These are phyloP conservation scores for Prunella fulvescens DNA, from an alignment of 2,113 vertebrate species.

Conservation along the genomic window DNA sequence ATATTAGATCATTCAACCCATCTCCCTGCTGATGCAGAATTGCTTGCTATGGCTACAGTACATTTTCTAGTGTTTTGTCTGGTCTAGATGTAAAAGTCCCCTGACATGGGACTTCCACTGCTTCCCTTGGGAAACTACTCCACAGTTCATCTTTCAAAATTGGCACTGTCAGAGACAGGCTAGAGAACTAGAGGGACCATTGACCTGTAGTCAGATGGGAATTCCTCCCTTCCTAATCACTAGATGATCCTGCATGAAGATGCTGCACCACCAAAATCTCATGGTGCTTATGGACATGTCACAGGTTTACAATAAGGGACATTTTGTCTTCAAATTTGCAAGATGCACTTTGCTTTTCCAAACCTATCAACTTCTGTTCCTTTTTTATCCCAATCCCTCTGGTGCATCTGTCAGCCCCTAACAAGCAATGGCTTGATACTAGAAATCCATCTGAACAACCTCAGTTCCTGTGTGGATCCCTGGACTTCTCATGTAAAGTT, in stretches of 20 bases:
- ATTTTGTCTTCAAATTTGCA: neutral
- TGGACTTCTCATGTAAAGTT: neutral
- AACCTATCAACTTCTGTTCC: neutral
- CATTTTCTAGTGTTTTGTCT: constrained; percentile 53
- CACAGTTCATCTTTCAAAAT: constrained; percentile 44
- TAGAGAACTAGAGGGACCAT: neutral
- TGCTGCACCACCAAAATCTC: neutral
- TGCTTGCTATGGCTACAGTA: constrained; percentile 14
- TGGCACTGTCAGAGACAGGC: constrained; percentile 15
- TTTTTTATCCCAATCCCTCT: neutral
- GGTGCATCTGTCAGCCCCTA: neutral
- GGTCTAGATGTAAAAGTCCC: constrained; percentile 39
- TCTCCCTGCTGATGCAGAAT: constrained; percentile 52
- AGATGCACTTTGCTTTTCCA: neutral
- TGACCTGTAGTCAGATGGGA: neutral
- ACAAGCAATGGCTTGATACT: neutral
- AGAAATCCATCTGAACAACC: neutral
- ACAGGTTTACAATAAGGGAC: neutral
- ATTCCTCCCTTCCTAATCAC: constrained; percentile 8
- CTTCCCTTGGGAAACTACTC: constrained; percentile 18
- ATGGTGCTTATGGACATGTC: neutral
- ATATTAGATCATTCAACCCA: constrained; percentile 60
- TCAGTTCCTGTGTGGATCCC: neutral
- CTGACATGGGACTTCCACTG: neutral
- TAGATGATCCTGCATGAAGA: neutral